phyloP scores from a whole-genome alignment of 2,797 vertebrate genomes.

The Sebastes oblongus region DNA sequence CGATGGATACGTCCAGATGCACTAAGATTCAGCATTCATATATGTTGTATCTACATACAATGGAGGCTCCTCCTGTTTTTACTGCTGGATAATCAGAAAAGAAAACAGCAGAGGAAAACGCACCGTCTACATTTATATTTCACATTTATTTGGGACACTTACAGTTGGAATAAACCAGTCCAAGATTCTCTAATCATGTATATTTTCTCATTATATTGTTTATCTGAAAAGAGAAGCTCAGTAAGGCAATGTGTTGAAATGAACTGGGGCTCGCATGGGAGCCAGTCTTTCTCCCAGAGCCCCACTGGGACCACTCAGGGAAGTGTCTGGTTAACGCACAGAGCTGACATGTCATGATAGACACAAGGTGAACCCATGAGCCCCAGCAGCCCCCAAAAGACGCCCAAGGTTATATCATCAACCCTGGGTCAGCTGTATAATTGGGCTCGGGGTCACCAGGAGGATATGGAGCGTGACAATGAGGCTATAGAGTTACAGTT shows the following conservation, averaged over 20 bases:
- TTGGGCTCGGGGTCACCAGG: conserved; percentile 77
- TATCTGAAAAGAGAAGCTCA: conserved; percentile 1
- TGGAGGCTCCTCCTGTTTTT: background rate
- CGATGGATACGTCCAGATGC: conserved; percentile 36
- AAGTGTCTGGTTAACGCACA: conserved; percentile 83
- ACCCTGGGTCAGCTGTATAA: conserved; percentile 84
- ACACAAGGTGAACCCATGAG: conserved; percentile 73
- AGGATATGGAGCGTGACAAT: conserved; percentile 83
- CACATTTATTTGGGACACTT: background rate
- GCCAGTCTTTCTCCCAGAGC: conserved; percentile 44
- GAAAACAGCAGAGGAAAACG: conserved; percentile 3
- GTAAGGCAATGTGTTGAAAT: conserved; percentile 31
- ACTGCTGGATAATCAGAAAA: conserved; percentile 31
- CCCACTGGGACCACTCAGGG: conserved; percentile 78
- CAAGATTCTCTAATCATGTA: background rate
- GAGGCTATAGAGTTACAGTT: conserved; percentile 82
- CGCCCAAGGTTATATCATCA: conserved; percentile 84
- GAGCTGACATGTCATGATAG: conserved; percentile 79
- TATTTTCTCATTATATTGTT: conserved; percentile 11
- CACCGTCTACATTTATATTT: background rate
- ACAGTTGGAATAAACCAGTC: background rate
- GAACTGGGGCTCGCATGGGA: conserved; percentile 27
- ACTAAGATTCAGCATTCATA: conserved; percentile 40
- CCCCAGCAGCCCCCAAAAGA: conserved; percentile 73
- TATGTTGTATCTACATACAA: conserved; percentile 33